phyloP scores from a whole-genome alignment of 2,888 invertebrate genomes.

The Nudaria mundana region DNA sequence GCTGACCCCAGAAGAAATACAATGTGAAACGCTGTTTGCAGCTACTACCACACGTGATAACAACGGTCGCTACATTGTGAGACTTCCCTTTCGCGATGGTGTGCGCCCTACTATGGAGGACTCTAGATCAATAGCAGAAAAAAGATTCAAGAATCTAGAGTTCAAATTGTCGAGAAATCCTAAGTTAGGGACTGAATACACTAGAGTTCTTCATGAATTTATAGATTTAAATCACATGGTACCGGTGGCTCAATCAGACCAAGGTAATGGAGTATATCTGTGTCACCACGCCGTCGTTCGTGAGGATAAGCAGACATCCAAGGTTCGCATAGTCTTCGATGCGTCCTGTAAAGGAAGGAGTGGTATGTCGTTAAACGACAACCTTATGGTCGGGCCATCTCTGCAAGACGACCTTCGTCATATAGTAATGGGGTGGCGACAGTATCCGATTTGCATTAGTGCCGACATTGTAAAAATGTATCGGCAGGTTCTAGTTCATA shows the following conservation, averaged over 20 bases:
- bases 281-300: too few relatives aligned
- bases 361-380: too few relatives aligned
- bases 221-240: conserved; percentile 2
- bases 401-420: conserved; percentile 8
- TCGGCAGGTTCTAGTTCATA: conserved; percentile 6
- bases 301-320: too few relatives aligned
- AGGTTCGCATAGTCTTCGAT: too few relatives aligned
- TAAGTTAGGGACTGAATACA: not conserved
- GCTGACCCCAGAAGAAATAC: too few relatives aligned
- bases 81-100: not conserved
- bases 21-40: not conserved
- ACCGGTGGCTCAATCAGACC: conserved; percentile 4
- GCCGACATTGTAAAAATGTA: conserved; percentile 17
- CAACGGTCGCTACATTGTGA: not conserved
- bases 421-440: conserved; percentile 7
- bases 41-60: not conserved
- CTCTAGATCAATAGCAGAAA: not conserved
- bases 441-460: not conserved
- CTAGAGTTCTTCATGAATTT: not conserved
- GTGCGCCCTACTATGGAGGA: not conserved
- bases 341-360: too few relatives aligned
- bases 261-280: conserved; percentile 9
- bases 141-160: not conserved
- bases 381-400: too few relatives aligned
- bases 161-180: not conserved